phyloP scores from a whole-genome alignment of 2,888 invertebrate genomes.

The Ennomos quercinarius region DNA sequence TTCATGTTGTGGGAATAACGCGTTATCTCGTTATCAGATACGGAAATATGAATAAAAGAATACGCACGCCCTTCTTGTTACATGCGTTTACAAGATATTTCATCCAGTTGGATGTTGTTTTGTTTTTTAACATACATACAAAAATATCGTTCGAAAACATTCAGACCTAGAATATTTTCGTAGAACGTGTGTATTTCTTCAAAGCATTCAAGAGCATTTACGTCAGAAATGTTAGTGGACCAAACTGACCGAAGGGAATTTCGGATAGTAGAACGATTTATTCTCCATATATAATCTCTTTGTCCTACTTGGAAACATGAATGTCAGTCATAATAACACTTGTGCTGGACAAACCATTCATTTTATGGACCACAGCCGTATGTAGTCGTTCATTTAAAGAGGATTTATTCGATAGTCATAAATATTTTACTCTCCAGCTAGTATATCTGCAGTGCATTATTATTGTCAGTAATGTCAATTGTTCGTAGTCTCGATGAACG shows the following conservation, averaged over 20 bases:
- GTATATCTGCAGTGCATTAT: not conserved
- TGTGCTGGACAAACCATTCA: too few species aligned
- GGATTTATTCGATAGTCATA: slow-evolving; percentile 10
- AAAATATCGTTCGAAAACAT: not conserved
- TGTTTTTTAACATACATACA: not conserved
- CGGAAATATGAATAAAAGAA: slow-evolving; percentile 21
- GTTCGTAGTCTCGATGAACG: slow-evolving; percentile 4
- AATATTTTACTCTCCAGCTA: slow-evolving; percentile 9
- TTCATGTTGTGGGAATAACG: slow-evolving; percentile 1
- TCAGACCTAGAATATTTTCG: not conserved
- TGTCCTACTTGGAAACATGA: too few species aligned
- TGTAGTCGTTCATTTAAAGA: slow-evolving; percentile 9
- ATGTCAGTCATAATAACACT: too few species aligned
- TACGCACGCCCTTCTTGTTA: slow-evolving; percentile 10
- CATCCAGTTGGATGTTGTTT: slow-evolving; percentile 1
- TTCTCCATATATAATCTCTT: too few species aligned
- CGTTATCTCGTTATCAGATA: slow-evolving; percentile 11
- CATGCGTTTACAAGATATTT: slow-evolving; percentile 14
- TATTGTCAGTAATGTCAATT: not conserved
- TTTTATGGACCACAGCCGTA: too few species aligned
- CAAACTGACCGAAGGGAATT: too few species aligned
- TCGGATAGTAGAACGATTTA: too few species aligned
- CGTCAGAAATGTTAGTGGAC: too few species aligned
- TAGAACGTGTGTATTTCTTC: too few species aligned
- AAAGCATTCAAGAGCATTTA: too few species aligned